Percentiles rank a stretch among this genome's conserved stretches.
These are phyloP conservation scores for Syrmaticus mikado DNA, from an alignment of 2,113 vertebrate species.

Conservation along the genomic window DNA sequence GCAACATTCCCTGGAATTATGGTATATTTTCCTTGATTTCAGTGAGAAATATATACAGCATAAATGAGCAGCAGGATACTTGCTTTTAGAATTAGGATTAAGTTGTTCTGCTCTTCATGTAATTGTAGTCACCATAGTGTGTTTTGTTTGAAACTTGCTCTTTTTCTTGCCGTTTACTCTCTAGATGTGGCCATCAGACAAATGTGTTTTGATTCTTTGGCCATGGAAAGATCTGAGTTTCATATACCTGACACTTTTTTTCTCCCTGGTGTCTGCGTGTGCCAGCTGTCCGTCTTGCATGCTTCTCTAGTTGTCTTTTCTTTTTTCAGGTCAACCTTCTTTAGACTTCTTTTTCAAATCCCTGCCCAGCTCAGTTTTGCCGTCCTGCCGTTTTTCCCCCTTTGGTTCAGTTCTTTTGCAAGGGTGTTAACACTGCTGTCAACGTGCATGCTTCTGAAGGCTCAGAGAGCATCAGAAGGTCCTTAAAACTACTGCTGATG, in stretches of 20 bases:
- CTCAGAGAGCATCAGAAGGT: background rate
- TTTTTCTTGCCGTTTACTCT: background rate
- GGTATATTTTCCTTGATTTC: background rate
- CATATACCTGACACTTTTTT: background rate
- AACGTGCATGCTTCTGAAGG: background rate
- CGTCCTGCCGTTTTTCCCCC: background rate
- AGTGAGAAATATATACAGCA: background rate
- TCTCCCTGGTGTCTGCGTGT: background rate
- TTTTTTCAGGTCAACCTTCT: background rate
- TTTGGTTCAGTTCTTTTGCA: background rate
- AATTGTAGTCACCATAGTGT: background rate
- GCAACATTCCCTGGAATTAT: slow-evolving; percentile 14
- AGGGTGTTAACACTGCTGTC: background rate
- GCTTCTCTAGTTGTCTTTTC: background rate
- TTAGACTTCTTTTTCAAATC: background rate
- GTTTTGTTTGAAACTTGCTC: background rate
- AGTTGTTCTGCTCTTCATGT: slow-evolving; percentile 2
- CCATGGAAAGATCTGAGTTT: background rate
- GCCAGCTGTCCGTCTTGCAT: no score
- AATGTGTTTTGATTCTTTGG: background rate
- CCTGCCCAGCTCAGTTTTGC: background rate
- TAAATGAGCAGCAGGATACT: background rate
- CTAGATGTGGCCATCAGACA: background rate
- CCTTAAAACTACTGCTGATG: background rate
- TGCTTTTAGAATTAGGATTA: background rate